Base-by-base conservation (phyloP, 2,113 vertebrate species). In the Strigops habroptila region DNA sequence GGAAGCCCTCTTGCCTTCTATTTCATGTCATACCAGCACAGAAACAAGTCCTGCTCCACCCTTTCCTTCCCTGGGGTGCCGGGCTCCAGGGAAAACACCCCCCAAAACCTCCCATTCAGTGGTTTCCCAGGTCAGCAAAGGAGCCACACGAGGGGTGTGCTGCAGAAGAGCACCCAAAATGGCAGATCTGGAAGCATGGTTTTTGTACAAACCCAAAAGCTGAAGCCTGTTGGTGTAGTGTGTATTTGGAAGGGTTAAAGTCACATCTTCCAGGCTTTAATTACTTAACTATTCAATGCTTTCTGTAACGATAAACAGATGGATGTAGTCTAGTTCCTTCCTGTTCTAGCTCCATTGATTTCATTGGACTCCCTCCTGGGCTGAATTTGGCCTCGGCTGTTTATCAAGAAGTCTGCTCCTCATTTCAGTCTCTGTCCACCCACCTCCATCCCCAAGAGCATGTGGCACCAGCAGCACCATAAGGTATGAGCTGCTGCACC, bases 231-330 rank as follows among this genome's bases (percentile, higher is more conserved):
- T 82, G 59, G 67, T 88, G 65, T 82, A 46, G 55, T 19, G 6
- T 73, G 83, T 91, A 43, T 82, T 70, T 79, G 59, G 67, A 93
- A 96, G 95, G 71, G 93, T 94, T 96, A 95, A 93, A 91, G 60
- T 83, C 67, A 77, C 82, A 68, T 96, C 79, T 96, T 74, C 55
- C 71, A 95, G 49, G 77, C 91, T 81, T 82, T 88, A 91, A 92
- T 95, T 93, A 90, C 93, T 94, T 95, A 96, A 96, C 95, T 95
- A 77, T 94, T 97, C 87, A 74, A 2, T 94, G 75, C 71, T 96
- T 95, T 82, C 82, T 68, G 70, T 94, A 95, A 90, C 88, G 82
- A 86, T 94, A 95, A 96, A 93, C 95, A 97, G 94, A 95, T 95
- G 93, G 96, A 95, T 82, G 67, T 63, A 65, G 49, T 85, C 74